These are phyloP conservation scores for Lepidurus apus DNA, from an alignment of 1,140 invertebrate genomes.

Conservation along the genomic window DNA sequence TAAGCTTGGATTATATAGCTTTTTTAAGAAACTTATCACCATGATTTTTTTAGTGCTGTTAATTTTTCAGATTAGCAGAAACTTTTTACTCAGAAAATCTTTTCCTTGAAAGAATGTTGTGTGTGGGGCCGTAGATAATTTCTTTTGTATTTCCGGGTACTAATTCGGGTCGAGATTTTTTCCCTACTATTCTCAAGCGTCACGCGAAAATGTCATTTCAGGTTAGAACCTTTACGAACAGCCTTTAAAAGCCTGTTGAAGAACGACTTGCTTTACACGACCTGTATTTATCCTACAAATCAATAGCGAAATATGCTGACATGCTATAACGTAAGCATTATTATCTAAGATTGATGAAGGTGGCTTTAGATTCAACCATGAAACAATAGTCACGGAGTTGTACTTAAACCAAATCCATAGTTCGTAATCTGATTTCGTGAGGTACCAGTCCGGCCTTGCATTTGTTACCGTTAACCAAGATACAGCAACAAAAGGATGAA, in stretches of 20 bases:
- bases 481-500: too few species aligned
- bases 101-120: slow-evolving; percentile 50
- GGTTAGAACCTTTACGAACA: slow-evolving; percentile 13
- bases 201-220: slow-evolving; percentile 25
- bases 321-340: background rate
- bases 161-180: background rate
- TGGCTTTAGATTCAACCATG: background rate
- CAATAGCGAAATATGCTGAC: slow-evolving; percentile 9
- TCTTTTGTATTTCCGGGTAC: background rate
- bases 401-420: background rate
- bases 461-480: too few species aligned
- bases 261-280: background rate
- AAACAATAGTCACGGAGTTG: background rate
- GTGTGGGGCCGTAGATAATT: background rate
- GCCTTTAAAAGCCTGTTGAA: background rate
- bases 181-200: background rate
- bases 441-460: background rate
- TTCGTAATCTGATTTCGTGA: background rate
- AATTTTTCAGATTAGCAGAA: slow-evolving; percentile 49
- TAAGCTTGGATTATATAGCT: too few species aligned
- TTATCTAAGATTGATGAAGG: background rate
- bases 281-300: background rate
- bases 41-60: background rate
- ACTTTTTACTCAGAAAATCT: slow-evolving; percentile 65
- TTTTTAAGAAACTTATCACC: too few species aligned